Conservation (phyloP, 2,888 invertebrate species). For the Molorchus minor region DNA sequence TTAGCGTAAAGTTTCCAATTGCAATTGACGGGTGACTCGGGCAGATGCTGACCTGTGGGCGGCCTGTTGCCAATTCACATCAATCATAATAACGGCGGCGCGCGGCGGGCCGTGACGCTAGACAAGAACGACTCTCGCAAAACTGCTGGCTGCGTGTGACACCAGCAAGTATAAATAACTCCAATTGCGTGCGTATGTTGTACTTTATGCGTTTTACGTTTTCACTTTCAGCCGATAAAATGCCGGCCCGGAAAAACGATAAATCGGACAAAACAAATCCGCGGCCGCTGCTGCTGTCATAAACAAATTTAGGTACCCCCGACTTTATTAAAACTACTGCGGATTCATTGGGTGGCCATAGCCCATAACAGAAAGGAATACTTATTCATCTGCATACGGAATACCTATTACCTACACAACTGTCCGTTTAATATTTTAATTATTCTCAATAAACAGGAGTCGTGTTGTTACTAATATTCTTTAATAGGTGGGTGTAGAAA, state of each 20-base stretch:
- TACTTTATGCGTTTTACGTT: slow-evolving; percentile 23
- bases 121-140: slow-evolving; percentile 19
- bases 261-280: slow-evolving; percentile 14
- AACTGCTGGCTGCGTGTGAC: slow-evolving; percentile 21
- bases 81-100: slow-evolving; percentile 25
- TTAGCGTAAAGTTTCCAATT: slow-evolving; percentile 25
- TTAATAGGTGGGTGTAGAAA: too few species aligned
- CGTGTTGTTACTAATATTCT: too few species aligned
- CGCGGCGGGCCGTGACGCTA: slow-evolving; percentile 15
- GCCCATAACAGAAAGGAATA: too few species aligned
- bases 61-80: slow-evolving; percentile 7
- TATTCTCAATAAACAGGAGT: too few species aligned
- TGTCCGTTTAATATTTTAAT: too few species aligned
- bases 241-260: slow-evolving; percentile 2
- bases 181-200: slow-evolving; percentile 24
- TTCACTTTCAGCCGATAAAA: slow-evolving; percentile 13
- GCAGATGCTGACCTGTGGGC: slow-evolving; percentile 25
- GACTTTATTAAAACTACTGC: slow-evolving; percentile 18
- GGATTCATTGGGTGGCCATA: neutral
- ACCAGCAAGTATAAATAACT: slow-evolving; percentile 23
- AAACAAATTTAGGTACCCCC: slow-evolving; percentile 19
- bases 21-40: slow-evolving; percentile 27
- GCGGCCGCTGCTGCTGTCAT: slow-evolving; percentile 1
- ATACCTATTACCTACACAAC: too few species aligned
- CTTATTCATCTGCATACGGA: too few species aligned